Conservation (phyloP, 2,888 invertebrate species). For the Pristionchus arcanus region DNA sequence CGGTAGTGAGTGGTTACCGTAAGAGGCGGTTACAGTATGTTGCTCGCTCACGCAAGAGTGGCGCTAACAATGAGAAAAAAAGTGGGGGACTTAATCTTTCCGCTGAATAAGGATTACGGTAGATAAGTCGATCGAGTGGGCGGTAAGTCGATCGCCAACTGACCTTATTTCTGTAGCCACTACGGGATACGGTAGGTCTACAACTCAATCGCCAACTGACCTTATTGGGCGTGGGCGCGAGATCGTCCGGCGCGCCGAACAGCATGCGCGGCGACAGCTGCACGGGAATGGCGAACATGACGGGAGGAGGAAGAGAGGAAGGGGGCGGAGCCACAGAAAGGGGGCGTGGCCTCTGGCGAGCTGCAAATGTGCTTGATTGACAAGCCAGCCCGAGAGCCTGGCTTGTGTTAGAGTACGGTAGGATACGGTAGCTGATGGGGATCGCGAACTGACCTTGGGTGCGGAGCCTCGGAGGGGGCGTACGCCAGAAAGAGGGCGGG, state of each 20-base stretch:
- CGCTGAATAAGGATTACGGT: not conserved
- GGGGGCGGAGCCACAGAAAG: constrained; percentile 39
- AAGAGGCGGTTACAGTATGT: not conserved
- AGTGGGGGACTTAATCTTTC: no score
- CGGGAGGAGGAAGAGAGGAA: not conserved
- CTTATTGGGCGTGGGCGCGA: constrained; percentile 50
- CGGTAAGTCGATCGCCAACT: no score
- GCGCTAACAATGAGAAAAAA: no score
- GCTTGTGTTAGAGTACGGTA: no score
- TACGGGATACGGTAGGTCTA: not conserved
- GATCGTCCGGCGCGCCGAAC: constrained; percentile 44
- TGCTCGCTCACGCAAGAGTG: no score
- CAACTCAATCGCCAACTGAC: constrained; percentile 7
- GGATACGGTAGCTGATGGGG: no score
- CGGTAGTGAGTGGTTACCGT: not conserved
- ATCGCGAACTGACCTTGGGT: no score
- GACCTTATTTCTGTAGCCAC: not conserved
- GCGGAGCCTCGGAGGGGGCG: not conserved
- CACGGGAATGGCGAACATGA: constrained; percentile 52
- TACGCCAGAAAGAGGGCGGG: no score
- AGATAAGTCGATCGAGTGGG: no score
- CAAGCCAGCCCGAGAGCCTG: no score
- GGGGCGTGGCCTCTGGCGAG: not conserved
- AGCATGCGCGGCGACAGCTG: constrained; percentile 47
- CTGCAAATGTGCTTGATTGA: not conserved